Evolutionary conservation across 2,888 invertebrate genomes (phyloP).

Genomic region (Nomada ruficornis): DNA sequence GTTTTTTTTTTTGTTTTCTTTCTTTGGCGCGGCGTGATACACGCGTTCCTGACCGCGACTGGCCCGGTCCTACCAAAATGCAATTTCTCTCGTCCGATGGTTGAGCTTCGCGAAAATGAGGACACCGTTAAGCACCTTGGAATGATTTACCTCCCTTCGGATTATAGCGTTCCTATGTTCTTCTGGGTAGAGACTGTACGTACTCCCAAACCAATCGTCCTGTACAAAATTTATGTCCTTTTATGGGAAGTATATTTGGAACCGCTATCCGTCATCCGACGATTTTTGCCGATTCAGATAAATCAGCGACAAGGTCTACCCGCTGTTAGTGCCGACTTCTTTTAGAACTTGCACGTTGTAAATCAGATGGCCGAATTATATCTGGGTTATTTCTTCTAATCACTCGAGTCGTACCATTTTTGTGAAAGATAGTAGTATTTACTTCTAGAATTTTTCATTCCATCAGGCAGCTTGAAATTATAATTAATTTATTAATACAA

Average conservation of each 20-base stretch:
- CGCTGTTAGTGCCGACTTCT: constrained; percentile 7
- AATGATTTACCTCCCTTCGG: constrained; percentile 52
- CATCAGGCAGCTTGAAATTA: too few relatives aligned
- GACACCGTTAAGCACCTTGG: constrained; percentile 53
- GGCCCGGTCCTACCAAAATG: constrained; percentile 20
- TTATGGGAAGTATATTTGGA: constrained; percentile 22
- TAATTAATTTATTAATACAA: too few relatives aligned
- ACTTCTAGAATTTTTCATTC: too few relatives aligned
- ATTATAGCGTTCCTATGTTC: constrained; percentile 44
- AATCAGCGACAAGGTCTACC: constrained; percentile 14
- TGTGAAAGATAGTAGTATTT: not conserved
- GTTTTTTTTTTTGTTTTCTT: not conserved
- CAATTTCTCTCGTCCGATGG: constrained; percentile 38
- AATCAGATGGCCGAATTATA: constrained; percentile 18
- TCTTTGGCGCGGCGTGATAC: not conserved
- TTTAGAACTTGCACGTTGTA: not conserved
- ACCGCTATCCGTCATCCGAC: constrained; percentile 19
- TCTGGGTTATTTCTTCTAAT: not conserved
- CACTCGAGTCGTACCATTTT: not conserved
- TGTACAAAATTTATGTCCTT: constrained; percentile 36
- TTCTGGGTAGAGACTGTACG: not conserved
- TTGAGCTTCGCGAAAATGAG: constrained; percentile 55
- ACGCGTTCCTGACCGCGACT: not conserved
- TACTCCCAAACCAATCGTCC: not conserved
- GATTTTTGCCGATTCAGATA: constrained; percentile 24